These are phyloP conservation scores for Drosophila aldrichi DNA, from an alignment of 2,888 invertebrate genomes.

Conservation along the genomic window DNA sequence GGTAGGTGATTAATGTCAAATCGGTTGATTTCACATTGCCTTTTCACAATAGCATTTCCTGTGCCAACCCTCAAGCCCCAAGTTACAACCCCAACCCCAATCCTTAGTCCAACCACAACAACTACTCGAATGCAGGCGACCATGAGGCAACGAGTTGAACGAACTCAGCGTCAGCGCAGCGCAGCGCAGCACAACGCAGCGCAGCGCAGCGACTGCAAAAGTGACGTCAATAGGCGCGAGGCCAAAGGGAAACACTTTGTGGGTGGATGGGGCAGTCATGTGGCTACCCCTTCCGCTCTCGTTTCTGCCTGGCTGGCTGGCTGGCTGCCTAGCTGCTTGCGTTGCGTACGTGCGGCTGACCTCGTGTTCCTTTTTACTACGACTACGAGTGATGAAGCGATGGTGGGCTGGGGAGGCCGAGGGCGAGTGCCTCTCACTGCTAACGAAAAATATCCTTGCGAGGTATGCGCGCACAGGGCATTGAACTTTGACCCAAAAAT, in stretches of 20 bases:
- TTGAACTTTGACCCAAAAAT: constrained; percentile 74
- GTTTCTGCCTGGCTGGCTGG: constrained; percentile 10
- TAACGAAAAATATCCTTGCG: constrained; percentile 71
- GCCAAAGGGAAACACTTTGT: constrained; percentile 66
- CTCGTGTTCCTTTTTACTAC: constrained; percentile 76
- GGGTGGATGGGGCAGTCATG: constrained; percentile 5
- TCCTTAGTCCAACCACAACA: constrained; percentile 6
- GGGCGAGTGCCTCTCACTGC: neutral
- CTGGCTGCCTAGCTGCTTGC: constrained; percentile 8
- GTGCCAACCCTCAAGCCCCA: constrained; percentile 1
- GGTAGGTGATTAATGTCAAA: constrained; percentile 32
- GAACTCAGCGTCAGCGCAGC: constrained; percentile 52
- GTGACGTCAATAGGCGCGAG: constrained; percentile 81
- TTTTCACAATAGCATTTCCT: constrained; percentile 25
- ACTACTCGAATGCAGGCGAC: constrained; percentile 64
- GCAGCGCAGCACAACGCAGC: no score
- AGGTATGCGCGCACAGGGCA: constrained; percentile 33
- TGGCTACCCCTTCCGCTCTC: constrained; percentile 7
- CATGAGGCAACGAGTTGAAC: constrained; percentile 73
- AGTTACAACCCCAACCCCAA: neutral
- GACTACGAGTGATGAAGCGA: constrained; percentile 2
- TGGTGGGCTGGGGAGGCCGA: neutral
- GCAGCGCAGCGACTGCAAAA: constrained; percentile 66
- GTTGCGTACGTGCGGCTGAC: constrained; percentile 70
- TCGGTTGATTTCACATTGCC: constrained; percentile 23